phyloP scores from a whole-genome alignment of 2,888 invertebrate species.

The Sericinus montela region DNA sequence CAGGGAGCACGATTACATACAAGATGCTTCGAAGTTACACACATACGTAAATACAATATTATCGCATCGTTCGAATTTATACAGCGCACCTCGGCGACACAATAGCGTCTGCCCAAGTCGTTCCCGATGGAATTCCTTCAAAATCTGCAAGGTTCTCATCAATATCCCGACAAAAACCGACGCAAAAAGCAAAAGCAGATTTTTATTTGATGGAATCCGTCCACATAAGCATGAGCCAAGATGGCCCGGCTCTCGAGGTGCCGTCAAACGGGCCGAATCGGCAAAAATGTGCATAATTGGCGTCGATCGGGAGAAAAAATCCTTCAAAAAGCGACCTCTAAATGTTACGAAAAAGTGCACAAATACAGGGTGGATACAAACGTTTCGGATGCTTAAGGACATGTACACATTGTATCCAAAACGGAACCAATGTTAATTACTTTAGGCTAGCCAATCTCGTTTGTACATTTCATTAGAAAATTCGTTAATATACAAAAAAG shows the following conservation, averaged over 20 bases:
- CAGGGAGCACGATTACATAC: too few relatives aligned
- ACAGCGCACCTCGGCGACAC: constrained; percentile 26
- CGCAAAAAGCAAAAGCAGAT: constrained; percentile 63
- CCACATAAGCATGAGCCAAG: constrained; percentile 57
- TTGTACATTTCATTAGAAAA: too few relatives aligned
- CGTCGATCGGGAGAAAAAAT: constrained; percentile 64
- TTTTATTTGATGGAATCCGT: constrained; percentile 76
- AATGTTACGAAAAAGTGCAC: constrained; percentile 75
- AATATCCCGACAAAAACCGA: constrained; percentile 67
- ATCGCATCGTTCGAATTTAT: constrained; percentile 3
- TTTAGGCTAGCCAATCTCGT: too few relatives aligned
- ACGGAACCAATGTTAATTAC: too few relatives aligned
- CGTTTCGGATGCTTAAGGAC: neutral
- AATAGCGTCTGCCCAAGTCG: constrained; percentile 38
- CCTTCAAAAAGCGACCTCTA: constrained; percentile 73
- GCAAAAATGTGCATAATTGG: constrained; percentile 79
- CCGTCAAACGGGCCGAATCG: constrained; percentile 66
- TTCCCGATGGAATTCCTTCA: constrained; percentile 58
- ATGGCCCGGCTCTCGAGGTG: constrained; percentile 34
- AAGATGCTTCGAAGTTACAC: neutral
- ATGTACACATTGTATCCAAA: neutral
- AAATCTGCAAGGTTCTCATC: constrained; percentile 61
- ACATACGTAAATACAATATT: constrained; percentile 9
- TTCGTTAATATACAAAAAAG: too few relatives aligned
- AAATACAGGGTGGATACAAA: constrained; percentile 51